Evolutionary conservation across 2,888 invertebrate genomes (phyloP).

Genomic region (Euphydryas editha): DNA sequence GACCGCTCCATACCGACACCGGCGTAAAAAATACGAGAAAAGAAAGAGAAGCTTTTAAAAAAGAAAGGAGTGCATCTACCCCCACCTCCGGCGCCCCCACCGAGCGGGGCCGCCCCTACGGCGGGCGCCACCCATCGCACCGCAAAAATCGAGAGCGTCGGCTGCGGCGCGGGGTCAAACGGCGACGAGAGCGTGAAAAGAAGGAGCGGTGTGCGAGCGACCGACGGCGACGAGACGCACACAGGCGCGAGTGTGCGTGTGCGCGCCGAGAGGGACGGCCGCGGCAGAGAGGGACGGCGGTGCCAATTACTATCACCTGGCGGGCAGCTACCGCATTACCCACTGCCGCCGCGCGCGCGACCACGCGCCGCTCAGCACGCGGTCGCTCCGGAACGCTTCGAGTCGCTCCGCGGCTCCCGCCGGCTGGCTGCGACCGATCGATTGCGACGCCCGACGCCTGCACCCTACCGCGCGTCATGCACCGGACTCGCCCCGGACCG

Average conservation of each 20-base stretch:
- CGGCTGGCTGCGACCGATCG: conserved; percentile 54
- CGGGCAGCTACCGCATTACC: conserved; percentile 86
- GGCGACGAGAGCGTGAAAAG: conserved; percentile 83
- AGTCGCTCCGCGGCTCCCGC: conserved; percentile 48
- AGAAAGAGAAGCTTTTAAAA: conserved; percentile 83
- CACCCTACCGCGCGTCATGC: conserved; percentile 47
- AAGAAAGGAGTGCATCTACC: conserved; percentile 81
- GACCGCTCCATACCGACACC: conserved; percentile 80
- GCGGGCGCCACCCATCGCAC: conserved; percentile 85
- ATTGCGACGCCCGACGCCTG: conserved; percentile 4
- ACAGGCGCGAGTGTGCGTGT: conserved; percentile 69
- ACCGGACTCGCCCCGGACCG: conserved; percentile 51
- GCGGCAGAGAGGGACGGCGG: conserved; percentile 78
- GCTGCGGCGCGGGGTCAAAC: conserved; percentile 82
- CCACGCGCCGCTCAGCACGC: conserved; percentile 67
- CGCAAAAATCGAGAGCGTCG: conserved; percentile 86
- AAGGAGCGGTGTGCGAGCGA: conserved; percentile 73
- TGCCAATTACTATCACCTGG: conserved; percentile 85
- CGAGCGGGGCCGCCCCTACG: conserved; percentile 75
- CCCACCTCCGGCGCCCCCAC: conserved; percentile 78
- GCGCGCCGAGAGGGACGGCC: conserved; percentile 78
- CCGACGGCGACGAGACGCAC: conserved; percentile 37
- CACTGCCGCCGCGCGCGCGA: conserved; percentile 84
- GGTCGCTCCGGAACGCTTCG: conserved; percentile 54
- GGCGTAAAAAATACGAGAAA: conserved; percentile 82